phyloP scores from a whole-genome alignment of 2,797 vertebrate species.

The Prunella strophiata region DNA sequence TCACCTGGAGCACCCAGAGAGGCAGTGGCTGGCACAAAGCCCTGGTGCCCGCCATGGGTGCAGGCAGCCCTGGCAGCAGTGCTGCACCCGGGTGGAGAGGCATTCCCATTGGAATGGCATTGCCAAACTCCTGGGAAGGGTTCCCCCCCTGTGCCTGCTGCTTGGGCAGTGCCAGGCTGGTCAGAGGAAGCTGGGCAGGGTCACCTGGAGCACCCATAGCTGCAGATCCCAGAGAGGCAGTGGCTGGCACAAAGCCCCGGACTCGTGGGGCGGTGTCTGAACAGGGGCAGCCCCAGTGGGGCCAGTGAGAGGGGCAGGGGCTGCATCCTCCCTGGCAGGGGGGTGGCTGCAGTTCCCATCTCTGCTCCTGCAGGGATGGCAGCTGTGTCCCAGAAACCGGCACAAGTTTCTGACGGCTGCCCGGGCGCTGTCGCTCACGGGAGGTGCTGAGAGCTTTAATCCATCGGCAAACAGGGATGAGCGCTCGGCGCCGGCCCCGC shows the following conservation, averaged over 20 bases:
- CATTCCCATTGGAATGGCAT: background rate
- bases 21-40: no score
- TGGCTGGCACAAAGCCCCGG: background rate
- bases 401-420: rapidly evolving
- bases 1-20: background rate
- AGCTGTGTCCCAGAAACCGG: background rate
- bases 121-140: background rate
- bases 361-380: no score
- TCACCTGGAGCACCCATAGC: background rate
- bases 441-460: background rate
- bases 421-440: rapidly evolving
- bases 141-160: background rate
- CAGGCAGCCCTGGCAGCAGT: background rate
- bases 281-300: background rate
- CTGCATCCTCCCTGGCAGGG: rapidly evolving
- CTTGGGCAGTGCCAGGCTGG: background rate
- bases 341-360: rapidly evolving
- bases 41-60: rapidly evolving
- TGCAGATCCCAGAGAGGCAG: background rate
- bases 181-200: background rate
- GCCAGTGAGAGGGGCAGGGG: background rate
- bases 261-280: rapidly evolving
- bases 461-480: background rate
- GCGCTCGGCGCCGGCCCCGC: rapidly evolving
- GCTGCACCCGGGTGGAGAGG: background rate